Evolutionary conservation across 2,888 invertebrate species (phyloP).

Genomic region (Pardosa pseudoannulata): DNA sequence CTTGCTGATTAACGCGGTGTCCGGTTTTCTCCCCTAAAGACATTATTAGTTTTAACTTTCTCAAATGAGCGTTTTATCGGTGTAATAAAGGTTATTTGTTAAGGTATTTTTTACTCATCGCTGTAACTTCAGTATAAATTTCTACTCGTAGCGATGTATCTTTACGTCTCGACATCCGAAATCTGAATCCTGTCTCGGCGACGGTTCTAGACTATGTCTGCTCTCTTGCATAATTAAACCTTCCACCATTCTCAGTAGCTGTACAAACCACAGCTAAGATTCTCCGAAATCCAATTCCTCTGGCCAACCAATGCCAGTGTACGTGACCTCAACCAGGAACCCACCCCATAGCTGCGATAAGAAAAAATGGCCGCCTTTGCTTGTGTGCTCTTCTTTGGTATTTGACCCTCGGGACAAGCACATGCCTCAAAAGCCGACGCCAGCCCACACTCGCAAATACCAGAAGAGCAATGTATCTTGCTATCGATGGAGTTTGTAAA

Average conservation of each 20-base stretch:
- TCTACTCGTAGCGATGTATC: no score
- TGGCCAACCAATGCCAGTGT: conserved; percentile 17
- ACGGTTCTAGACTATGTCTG: conserved; percentile 1
- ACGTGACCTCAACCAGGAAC: conserved; percentile 51
- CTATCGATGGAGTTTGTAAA: neutral
- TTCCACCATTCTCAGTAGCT: neutral
- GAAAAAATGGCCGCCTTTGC: conserved; percentile 7
- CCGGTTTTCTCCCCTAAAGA: no score
- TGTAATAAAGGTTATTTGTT: no score
- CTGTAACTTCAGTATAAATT: no score
- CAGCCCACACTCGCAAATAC: neutral
- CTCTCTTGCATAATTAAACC: conserved; percentile 6
- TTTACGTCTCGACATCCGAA: neutral
- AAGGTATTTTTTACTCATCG: no score
- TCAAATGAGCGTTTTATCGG: no score
- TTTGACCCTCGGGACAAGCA: conserved; percentile 25
- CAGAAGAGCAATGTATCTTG: neutral
- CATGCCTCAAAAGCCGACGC: conserved; percentile 23
- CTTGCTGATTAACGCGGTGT: no score
- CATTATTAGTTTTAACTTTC: no score
- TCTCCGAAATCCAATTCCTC: conserved; percentile 23
- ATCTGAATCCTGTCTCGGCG: neutral
- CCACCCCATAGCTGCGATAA: conserved; percentile 25
- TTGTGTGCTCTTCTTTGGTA: conserved; percentile 15
- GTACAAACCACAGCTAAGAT: conserved; percentile 9